phyloP scores from a whole-genome alignment of 2,888 invertebrate genomes.

The Halictus ligatus region DNA sequence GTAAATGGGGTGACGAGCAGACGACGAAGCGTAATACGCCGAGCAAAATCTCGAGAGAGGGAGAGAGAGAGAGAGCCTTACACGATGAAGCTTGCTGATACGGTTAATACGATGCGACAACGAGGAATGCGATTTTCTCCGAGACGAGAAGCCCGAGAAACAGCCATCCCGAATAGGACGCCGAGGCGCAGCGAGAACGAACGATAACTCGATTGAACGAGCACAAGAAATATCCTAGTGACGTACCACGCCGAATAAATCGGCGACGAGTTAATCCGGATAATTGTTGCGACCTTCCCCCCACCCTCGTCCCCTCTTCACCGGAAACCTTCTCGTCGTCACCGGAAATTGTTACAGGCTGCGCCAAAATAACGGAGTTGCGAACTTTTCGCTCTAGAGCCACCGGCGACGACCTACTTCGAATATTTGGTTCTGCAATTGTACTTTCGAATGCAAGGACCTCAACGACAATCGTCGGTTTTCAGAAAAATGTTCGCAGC shows the following conservation, averaged over 20 bases:
- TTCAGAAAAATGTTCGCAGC: neutral
- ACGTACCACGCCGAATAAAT: constrained; percentile 44
- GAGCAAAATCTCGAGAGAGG: constrained; percentile 45
- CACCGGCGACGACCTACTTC: neutral
- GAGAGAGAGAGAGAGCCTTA: constrained; percentile 23
- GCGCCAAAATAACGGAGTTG: neutral
- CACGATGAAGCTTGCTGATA: constrained; percentile 60
- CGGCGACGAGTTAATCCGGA: constrained; percentile 54
- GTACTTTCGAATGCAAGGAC: neutral
- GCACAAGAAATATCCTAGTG: constrained; percentile 15
- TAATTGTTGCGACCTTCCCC: constrained; percentile 44
- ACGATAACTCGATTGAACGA: constrained; percentile 61
- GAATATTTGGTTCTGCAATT: neutral
- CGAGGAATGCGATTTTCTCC: constrained; percentile 65
- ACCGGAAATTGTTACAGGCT: neutral
- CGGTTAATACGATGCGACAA: constrained; percentile 62
- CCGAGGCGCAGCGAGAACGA: constrained; percentile 29
- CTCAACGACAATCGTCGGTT: too few relatives aligned
- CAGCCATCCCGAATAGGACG: constrained; percentile 34
- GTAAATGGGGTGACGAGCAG: constrained; percentile 54
- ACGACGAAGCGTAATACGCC: constrained; percentile 55
- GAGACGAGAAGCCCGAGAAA: constrained; percentile 56
- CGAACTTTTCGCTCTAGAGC: neutral
- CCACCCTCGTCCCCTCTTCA: neutral
- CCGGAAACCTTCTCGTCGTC: neutral